These are phyloP conservation scores for Nipponia nippon DNA, from an alignment of 2,113 vertebrate species.

Conservation along the genomic window DNA sequence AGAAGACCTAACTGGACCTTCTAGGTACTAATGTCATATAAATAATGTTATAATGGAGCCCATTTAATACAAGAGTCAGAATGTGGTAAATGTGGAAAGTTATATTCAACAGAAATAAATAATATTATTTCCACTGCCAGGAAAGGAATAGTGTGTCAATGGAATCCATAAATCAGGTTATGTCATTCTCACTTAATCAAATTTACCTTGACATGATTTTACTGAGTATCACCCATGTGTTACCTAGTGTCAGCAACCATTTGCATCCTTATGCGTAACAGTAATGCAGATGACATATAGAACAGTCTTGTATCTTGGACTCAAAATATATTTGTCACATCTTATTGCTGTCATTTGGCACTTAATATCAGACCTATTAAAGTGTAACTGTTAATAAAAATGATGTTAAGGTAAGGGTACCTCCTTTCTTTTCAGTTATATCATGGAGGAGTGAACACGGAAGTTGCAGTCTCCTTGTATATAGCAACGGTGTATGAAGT, in stretches of 20 bases:
- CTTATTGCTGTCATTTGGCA: constrained; percentile 10
- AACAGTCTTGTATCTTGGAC: neutral
- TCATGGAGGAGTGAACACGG: neutral
- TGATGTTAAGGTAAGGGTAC: neutral
- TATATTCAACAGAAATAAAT: constrained; percentile 3
- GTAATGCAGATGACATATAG: constrained; percentile 2
- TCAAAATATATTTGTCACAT: constrained; percentile 40
- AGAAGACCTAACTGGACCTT: neutral
- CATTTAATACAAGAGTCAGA: neutral
- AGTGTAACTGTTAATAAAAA: neutral
- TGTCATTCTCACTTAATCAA: constrained; percentile 32
- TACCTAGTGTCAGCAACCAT: constrained; percentile 12
- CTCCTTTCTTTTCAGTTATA: neutral
- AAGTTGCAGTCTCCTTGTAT: neutral
- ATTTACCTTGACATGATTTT: constrained; percentile 49
- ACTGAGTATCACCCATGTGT: neutral
- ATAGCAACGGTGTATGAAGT: neutral
- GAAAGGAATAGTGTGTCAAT: neutral
- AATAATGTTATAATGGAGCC: neutral
- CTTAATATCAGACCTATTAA: constrained; percentile 9
- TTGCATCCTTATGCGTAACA: constrained; percentile 13
- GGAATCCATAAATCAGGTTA: constrained; percentile 15
- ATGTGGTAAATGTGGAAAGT: neutral
- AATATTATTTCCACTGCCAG: neutral
- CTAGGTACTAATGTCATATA: neutral